Evolutionary conservation across 2,797 vertebrate species (phyloP), one percentile per base, ranked within the genome.

Genomic region (Tympanoctomys barrerae): DNA sequence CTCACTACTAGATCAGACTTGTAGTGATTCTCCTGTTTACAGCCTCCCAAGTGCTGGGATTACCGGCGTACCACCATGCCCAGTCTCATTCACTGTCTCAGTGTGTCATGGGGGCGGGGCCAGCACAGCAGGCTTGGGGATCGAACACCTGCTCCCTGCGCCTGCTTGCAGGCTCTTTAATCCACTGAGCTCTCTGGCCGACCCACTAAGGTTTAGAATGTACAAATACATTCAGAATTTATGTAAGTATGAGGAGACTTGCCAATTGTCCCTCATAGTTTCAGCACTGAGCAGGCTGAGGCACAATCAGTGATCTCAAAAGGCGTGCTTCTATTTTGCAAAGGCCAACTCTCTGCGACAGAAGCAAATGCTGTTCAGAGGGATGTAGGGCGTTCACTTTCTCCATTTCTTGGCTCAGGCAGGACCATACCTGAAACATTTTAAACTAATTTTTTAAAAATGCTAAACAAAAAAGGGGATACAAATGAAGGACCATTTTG

Each of bases 171-270:
- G 49, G 49, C 49, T 9, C 49, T 49, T 49, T 49, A 49, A 49
- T 49, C 11, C 11, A 11, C 49, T 49, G 49, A 49, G 49, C 49
- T 49, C 10, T 49, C 11, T 49, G 49, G 49, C 49, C 49, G 11
- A 11, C 49, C 11, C 49, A 86, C 66, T 54, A 89, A 95, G 95
- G 2, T 57, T 57, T 57, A 57, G 54, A 57, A 57, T 18, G 54
- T 18, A 68, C 89, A 89, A 82, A 90, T 90, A 73, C 28, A 85
- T 88, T 71, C 88, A 78, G 68, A 64, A 21, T 85, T 80, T 90
- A 81, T 73, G 13, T 89, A 79, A 84, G 73, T 61, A 42, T 36
- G 31, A 90, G 11, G 52, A 77, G 3, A 24, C 26, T 4, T 77
- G 5, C 89, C 52, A 89, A 8, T 84, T 80, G 89, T 80, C 88